phyloP scores from a whole-genome alignment of 2,113 vertebrate genomes.

The Tragelaphus scriptus region DNA sequence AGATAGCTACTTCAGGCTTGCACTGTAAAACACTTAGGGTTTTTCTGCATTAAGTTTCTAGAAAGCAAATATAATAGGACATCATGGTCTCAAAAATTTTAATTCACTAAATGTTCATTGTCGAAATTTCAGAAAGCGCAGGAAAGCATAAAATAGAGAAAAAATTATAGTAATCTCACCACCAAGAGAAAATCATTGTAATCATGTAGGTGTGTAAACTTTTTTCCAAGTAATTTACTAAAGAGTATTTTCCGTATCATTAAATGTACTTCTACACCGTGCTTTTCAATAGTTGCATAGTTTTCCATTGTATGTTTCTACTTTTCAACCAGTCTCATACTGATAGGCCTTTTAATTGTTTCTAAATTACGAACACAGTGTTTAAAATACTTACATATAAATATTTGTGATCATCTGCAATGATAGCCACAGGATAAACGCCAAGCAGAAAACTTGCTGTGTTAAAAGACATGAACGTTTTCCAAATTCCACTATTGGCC shows the following conservation, averaged over 20 bases:
- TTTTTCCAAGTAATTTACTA: slow-evolving; percentile 39
- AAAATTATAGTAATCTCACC: neutral
- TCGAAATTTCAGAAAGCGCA: neutral
- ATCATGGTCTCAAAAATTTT: neutral
- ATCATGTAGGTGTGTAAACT: neutral
- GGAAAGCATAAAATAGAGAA: neutral
- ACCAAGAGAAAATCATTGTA: slow-evolving; percentile 23
- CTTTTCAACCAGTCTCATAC: neutral
- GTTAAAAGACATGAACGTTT: neutral
- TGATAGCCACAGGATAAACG: neutral
- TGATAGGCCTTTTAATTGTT: neutral
- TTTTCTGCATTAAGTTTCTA: neutral
- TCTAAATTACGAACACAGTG: neutral
- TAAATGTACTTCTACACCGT: slow-evolving; percentile 9
- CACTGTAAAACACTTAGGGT: neutral
- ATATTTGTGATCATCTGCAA: neutral
- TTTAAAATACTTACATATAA: neutral
- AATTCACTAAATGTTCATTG: neutral
- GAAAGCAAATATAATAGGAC: neutral
- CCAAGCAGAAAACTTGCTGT: neutral
- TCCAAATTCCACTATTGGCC: neutral
- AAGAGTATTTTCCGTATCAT: slow-evolving; percentile 14
- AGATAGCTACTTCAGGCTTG: neutral
- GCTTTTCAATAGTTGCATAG: neutral
- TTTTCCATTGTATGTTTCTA: neutral